Evolutionary conservation across 2,113 vertebrate genomes (phyloP), one percentile per base, ranked within the genome.

Genomic region (Amazona guildingii): DNA sequence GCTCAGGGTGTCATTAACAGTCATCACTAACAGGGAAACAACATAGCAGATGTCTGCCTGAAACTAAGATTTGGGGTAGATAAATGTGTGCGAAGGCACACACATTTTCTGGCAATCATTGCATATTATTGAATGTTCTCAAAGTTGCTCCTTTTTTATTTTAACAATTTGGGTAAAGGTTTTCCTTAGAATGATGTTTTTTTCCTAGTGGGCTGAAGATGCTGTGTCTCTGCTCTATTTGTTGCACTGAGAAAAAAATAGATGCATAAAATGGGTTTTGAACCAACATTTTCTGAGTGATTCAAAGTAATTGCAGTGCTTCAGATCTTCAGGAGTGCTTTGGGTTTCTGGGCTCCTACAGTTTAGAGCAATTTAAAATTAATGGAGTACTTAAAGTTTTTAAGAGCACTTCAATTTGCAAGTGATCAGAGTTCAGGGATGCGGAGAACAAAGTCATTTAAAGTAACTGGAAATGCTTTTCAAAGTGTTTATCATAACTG

Each of bases 351-450:
- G 78, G 64, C 92, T 92, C 97, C 84, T 75, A 69, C 74, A 77
- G 80, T 93, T 69, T 63, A 94, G 33, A 86, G 68, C 81, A 93
- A 95, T 97, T 97, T 96, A 86, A 97, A 97, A 97, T 96, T 97
- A 97, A 97, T 96, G 89, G 72, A 93, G 78, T 89, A 62, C 90
- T 96, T 97, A 91, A 96, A 94, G 62, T 96, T 95, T 97, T 94
- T 93, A 97, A 96, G 90, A 97, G 68, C 93, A 93, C 95, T 97
- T 97, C 94, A 97, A 86, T 93, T 97, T 91, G 86, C 63, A 94
- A 97, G 89, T 92, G 95, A 95, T 96, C 94, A 75, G 78, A 76
- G 80, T 96, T 95, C 66, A 41, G 77, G 79, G 84, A 75, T 90
- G 68, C 48, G 78, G 75, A 92, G 75, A 83, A 94, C 90, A 64